phyloP scores from a whole-genome alignment of 2,113 vertebrate species.

The Todiramphus saurophagus region DNA sequence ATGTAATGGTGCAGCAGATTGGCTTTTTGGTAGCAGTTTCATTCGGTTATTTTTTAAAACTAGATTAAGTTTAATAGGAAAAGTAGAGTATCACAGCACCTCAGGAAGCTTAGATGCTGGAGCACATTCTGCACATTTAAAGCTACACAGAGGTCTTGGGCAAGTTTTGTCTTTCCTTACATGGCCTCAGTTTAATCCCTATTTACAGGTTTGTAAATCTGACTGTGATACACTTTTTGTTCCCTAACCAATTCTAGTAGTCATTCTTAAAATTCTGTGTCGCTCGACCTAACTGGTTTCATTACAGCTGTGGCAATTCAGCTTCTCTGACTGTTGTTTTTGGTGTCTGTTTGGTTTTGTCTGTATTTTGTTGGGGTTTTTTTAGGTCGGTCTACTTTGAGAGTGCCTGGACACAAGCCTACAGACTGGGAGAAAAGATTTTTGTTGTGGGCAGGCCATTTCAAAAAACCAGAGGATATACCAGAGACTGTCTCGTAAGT shows the following conservation, averaged over 20 bases:
- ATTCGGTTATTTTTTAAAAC: not conserved
- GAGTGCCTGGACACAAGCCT: constrained; percentile 82
- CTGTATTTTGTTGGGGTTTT: not conserved
- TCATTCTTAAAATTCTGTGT: not conserved
- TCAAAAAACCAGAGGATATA: constrained; percentile 88
- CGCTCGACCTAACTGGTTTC: not conserved
- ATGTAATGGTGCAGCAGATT: not conserved
- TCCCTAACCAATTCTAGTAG: not conserved
- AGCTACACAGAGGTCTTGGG: not conserved
- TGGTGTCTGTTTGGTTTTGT: not conserved
- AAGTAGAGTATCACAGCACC: not conserved
- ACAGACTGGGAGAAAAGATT: constrained; percentile 82
- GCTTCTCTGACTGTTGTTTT: not conserved
- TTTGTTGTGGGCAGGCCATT: constrained; percentile 88
- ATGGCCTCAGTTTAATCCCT: not conserved
- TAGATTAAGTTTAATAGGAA: not conserved
- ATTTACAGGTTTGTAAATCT: not conserved
- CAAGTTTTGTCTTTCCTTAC: not conserved
- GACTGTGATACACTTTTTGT: not conserved
- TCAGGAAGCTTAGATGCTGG: not conserved
- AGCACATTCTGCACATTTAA: not conserved
- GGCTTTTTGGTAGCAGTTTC: not conserved
- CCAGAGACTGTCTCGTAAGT: constrained; percentile 92
- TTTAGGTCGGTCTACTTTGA: constrained; percentile 59
- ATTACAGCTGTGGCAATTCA: not conserved